Base-by-base conservation (phyloP, 1,140 invertebrate genomes). In the Venustaconcha ellipsiformis region DNA sequence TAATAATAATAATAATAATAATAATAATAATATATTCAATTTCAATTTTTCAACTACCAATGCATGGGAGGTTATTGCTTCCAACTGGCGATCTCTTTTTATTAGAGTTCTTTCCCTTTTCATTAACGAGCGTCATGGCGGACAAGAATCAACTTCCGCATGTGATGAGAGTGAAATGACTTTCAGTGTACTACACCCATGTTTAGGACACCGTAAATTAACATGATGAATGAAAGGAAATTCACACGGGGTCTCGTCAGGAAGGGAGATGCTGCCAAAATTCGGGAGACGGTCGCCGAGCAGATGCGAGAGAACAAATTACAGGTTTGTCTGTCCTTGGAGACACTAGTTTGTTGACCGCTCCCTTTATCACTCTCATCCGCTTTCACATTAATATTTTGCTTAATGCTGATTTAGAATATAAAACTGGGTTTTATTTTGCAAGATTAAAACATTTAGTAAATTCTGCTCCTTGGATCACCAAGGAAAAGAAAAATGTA, bases 231-330 rank as follows among this genome's bases (percentile, higher is more conserved):
- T 70, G 74, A 79, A 58, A 83, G 81, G 70, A 79, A 72, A 69
- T 83, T 83, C 68, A 80, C 77, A 14, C 77, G 74, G 62, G 77
- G 65, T 13, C 73, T 80, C 57, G 74, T 80, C 63, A 74, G 78
- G 37, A 71, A 69, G 63, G 81, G 81, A 62, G 76, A 79, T 55
- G 81, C 81, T 2, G 81, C 81, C 15, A 79, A 74, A 69, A 83
- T 83, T 68, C 73, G 81, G 56, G 74, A 83, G 70, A 75, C 71
- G 15, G 81, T 83, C 13, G 78, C 79, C 55, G 63, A 75, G 20
- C 76, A 78, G 58, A 67, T 83, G 58, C 74, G 77, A 74, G 79
- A 79, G 64, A 78, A 72, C 68, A 76, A 77, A 5, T 73, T 83
- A 72, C 81, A 83, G 78, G 81, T 83, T 70, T 48, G 37, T 5